Evolutionary conservation across 1,140 invertebrate species (phyloP), one percentile per base, ranked within the genome.

Genomic region (Goniozus legneri): DNA sequence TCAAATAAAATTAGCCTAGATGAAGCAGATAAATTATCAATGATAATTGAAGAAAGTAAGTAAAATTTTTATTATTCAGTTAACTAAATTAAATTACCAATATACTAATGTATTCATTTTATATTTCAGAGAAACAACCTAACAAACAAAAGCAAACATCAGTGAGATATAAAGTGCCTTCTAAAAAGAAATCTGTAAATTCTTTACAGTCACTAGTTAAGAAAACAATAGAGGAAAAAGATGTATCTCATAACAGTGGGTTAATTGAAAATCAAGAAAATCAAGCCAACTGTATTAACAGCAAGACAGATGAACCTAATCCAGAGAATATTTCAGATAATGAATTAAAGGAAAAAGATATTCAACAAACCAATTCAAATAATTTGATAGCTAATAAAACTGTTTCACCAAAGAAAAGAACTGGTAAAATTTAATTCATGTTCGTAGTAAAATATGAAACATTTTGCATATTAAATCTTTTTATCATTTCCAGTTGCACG

Each of bases 1-100:
- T 75, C 71, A 1, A 77, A 76, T 44, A 77, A 75, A 60, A 71
- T 77, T 27, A 75, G 72, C 42, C 62, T 70, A 7, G 71, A 73
- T 15, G 70, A 68, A 13, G 58, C 52, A 16, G 68, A 74, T 34
- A 64, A 60, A 8, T 62, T 62, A 55, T 63, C 51, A 50, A 47
- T 35, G n/a, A 55, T 58, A 54, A 50, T 52, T 53, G 56, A 64
- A 44, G 62, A 65, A 62, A 58, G 67, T 66, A 54, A 56, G 50
- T 34, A 35, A 13, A 13, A n/a, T 14, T n/a, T 8, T 16, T 38
- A 3, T 10, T 20, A 16, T 42, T 20, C 14, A 1, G 8, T 12
- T n/a, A n/a, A n/a, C n/a, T n/a, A n/a, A n/a, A n/a, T n/a, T n/a
- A n/a, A n/a, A n/a, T n/a, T n/a, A n/a, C n/a, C n/a, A n/a, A n/a